Percentiles rank a stretch among this genome's conserved stretches.
phyloP scores from a whole-genome alignment of 2,113 vertebrate genomes.

The Morphnarchus princeps region DNA sequence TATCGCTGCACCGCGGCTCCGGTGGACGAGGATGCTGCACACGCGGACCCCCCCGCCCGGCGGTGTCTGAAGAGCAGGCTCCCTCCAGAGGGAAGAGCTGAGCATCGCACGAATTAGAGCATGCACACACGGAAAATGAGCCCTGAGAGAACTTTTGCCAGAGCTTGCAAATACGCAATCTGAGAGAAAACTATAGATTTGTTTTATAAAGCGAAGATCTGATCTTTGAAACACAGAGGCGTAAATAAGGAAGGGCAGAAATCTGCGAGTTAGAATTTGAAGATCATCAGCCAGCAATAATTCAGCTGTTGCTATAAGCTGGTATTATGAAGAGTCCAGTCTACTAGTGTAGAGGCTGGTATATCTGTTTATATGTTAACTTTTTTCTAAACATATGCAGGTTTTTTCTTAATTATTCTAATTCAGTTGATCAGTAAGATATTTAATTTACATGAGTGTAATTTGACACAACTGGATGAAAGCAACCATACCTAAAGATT shows the following conservation, averaged over 20 bases:
- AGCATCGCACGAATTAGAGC: not conserved
- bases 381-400: not conserved
- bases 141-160: not conserved
- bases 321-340: not conserved
- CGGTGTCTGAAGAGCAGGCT: not conserved
- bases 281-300: not conserved
- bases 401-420: not conserved
- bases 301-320: not conserved
- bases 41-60: not conserved
- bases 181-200: not conserved
- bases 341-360: too few relatives aligned
- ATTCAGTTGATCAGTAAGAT: not conserved
- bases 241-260: not conserved
- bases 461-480: not conserved
- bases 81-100: conserved; percentile 53
- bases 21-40: not conserved
- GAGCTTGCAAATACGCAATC: accelerated
- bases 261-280: not conserved
- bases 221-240: not conserved
- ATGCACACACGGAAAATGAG: accelerated
- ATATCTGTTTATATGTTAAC: too few relatives aligned
- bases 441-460: not conserved
- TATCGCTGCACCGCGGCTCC: not conserved
- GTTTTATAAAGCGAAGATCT: not conserved
- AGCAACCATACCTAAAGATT: not conserved